Percentiles rank a stretch among this genome's conserved stretches.
Conservation (phyloP, 2,797 vertebrate genomes). For the Esox masquinongy region DNA sequence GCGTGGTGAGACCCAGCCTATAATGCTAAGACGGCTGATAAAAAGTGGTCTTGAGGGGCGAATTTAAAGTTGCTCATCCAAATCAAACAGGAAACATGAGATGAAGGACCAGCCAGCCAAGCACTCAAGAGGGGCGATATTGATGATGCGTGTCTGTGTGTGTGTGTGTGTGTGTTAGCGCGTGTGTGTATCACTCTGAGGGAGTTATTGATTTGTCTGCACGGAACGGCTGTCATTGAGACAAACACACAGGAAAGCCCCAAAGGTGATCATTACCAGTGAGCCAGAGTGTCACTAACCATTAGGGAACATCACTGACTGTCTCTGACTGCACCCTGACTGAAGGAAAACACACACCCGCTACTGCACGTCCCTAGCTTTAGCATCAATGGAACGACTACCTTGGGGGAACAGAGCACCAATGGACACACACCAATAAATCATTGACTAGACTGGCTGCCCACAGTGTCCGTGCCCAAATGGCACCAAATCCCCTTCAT, state of each 20-base stretch:
- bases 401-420: constrained; percentile 19
- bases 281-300: constrained; percentile 79
- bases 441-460: constrained; percentile 22
- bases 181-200: neutral
- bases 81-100: constrained; percentile 71
- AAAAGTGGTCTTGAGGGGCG: constrained; percentile 57
- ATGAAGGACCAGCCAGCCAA: constrained; percentile 52
- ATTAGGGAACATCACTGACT: constrained; percentile 68
- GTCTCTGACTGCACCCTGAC: constrained; percentile 60
- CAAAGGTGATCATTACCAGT: constrained; percentile 83
- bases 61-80: constrained; percentile 64
- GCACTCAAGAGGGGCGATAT: constrained; percentile 21
- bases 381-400: neutral
- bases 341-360: constrained; percentile 49
- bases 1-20: neutral
- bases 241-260: constrained; percentile 78
- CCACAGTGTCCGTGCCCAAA: constrained; percentile 8
- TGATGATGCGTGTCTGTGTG: constrained; percentile 1
- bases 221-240: constrained; percentile 68
- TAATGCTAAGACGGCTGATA: constrained; percentile 23
- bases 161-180: neutral
- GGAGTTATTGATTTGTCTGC: constrained; percentile 81
- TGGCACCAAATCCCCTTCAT: neutral
- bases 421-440: constrained; percentile 34
- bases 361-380: neutral